These are phyloP conservation scores for Oryzias sinensis DNA, from an alignment of 2,797 vertebrate genomes.

Conservation along the genomic window DNA sequence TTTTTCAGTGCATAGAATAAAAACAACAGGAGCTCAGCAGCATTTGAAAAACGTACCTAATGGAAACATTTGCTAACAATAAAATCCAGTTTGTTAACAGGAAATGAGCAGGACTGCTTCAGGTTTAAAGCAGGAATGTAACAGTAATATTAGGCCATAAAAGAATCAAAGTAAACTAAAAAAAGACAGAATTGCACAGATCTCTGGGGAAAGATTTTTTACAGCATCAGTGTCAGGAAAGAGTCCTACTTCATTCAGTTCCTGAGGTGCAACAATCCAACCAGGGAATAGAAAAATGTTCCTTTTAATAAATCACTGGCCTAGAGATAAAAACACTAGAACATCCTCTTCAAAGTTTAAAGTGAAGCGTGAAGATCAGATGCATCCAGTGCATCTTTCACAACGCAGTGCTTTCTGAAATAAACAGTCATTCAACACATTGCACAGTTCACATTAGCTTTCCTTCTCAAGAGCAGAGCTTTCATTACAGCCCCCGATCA, in stretches of 20 bases:
- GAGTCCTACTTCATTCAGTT: constrained; percentile 21
- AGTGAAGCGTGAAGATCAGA: constrained; percentile 38
- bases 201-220: neutral
- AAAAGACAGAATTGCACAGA: neutral
- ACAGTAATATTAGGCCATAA: constrained; percentile 28
- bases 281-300: constrained; percentile 1
- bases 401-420: constrained; percentile 45
- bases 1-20: constrained; percentile 8
- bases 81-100: constrained; percentile 14
- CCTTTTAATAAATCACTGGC: constrained; percentile 33
- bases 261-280: constrained; percentile 48
- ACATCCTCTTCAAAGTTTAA: constrained; percentile 7
- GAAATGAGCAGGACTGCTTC: constrained; percentile 36
- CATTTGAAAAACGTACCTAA: constrained; percentile 35
- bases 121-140: constrained; percentile 38
- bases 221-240: constrained; percentile 1
- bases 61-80: constrained; percentile 34
- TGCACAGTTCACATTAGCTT: constrained; percentile 42
- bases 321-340: constrained; percentile 12
- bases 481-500: neutral
- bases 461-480: constrained; percentile 8
- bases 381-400: constrained; percentile 71
- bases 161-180: constrained; percentile 19
- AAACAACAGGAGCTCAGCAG: constrained; percentile 16
- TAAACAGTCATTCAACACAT: constrained; percentile 37